Conservation (phyloP, 1,140 invertebrate species). For the Ostrea denselamellosa region DNA sequence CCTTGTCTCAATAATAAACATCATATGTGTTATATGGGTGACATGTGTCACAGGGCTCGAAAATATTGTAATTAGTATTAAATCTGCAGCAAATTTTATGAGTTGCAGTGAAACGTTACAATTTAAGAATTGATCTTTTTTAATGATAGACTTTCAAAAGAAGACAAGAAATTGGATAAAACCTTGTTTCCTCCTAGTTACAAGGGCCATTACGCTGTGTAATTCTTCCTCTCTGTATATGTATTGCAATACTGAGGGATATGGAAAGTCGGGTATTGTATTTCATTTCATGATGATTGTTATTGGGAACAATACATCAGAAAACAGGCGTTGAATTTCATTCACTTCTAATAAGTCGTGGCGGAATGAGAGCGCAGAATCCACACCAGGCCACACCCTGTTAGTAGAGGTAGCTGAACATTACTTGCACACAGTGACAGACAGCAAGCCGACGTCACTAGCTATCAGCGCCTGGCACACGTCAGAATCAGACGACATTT, state of each 20-base stretch:
- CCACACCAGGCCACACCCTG: constrained; percentile 19
- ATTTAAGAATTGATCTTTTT: constrained; percentile 12
- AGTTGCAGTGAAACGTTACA: neutral
- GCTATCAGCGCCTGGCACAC: neutral
- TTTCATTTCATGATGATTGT: constrained; percentile 33
- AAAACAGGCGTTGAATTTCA: neutral
- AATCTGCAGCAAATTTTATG: constrained; percentile 10
- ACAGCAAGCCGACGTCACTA: neutral
- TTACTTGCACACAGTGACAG: neutral
- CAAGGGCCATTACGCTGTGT: neutral
- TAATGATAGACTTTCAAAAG: neutral
- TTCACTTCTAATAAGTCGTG: constrained; percentile 10
- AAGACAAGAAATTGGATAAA: constrained; percentile 7
- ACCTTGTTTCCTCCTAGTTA: neutral
- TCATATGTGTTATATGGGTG: neutral
- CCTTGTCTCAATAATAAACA: neutral
- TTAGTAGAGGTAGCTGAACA: neutral
- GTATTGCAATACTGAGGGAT: neutral
- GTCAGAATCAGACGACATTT: neutral
- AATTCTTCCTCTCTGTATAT: neutral
- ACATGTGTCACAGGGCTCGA: neutral
- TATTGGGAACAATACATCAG: constrained; percentile 39
- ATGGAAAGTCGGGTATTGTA: constrained; percentile 34
- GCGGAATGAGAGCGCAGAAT: constrained; percentile 5
- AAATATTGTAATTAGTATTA: constrained; percentile 20